These are phyloP conservation scores for Carposina sasakii DNA, from an alignment of 1,140 invertebrate species.

Conservation along the genomic window DNA sequence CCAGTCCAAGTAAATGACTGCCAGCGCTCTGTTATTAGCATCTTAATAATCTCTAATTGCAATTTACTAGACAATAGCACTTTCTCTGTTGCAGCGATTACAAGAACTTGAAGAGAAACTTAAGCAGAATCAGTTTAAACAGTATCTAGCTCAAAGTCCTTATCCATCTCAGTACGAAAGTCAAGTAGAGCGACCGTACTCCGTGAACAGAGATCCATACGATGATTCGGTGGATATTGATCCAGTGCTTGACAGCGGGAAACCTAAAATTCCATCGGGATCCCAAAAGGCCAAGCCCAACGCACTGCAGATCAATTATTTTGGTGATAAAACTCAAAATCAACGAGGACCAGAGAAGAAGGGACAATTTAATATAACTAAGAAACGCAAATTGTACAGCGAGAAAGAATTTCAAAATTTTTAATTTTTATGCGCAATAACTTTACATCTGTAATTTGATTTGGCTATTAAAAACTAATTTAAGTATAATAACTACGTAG, in stretches of 20 bases:
- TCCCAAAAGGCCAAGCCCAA: constrained; percentile 20
- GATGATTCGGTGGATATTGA: constrained; percentile 24
- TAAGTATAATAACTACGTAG: too few relatives aligned
- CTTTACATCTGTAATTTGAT: constrained; percentile 8
- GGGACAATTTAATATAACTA: constrained; percentile 55
- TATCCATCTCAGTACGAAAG: constrained; percentile 43
- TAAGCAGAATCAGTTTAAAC: constrained; percentile 61
- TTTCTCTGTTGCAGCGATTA: constrained; percentile 35
- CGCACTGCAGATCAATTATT: constrained; percentile 48
- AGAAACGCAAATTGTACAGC: constrained; percentile 61
- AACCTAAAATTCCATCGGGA: constrained; percentile 11
- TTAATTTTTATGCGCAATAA: too few relatives aligned
- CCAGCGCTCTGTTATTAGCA: too few relatives aligned
- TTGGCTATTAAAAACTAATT: constrained; percentile 13
- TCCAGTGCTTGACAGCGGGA: constrained; percentile 15
- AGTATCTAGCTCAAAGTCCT: constrained; percentile 50
- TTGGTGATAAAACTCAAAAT: constrained; percentile 26
- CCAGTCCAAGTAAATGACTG: too few relatives aligned
- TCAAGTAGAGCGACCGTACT: constrained; percentile 54
- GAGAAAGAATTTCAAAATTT: constrained; percentile 56
- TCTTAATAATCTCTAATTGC: too few relatives aligned
- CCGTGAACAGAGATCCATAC: constrained; percentile 35
- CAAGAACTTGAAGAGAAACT: constrained; percentile 62
- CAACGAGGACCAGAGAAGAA: constrained; percentile 40
- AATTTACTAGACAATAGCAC: constrained; percentile 15